These are phyloP conservation scores for Achatina immaculata DNA, from an alignment of 1,140 invertebrate genomes.

Conservation along the genomic window DNA sequence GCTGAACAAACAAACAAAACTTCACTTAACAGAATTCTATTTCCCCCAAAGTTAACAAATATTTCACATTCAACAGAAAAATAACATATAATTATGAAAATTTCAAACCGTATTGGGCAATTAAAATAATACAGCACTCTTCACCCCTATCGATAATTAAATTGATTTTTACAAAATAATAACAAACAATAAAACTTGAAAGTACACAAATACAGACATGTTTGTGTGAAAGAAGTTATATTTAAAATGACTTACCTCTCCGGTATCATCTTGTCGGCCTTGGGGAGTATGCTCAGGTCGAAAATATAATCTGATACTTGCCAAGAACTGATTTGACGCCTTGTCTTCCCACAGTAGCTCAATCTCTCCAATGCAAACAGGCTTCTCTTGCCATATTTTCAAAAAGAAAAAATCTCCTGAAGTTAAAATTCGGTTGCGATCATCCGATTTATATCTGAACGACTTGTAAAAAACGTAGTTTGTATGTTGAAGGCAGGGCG, in stretches of 20 bases:
- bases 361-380: constrained; percentile 86
- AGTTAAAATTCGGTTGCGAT: constrained; percentile 79
- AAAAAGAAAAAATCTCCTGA: constrained; percentile 93
- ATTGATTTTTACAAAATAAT: no score
- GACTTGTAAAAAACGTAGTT: constrained; percentile 94
- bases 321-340: constrained; percentile 80
- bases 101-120: no score
- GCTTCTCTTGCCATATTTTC: constrained; percentile 83
- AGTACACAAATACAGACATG: no score
- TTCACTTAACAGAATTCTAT: no score
- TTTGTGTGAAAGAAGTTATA: no score
- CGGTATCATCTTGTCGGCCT: constrained; percentile 84
- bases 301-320: constrained; percentile 90
- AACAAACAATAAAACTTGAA: no score
- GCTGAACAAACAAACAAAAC: no score
- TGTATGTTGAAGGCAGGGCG: constrained; percentile 88
- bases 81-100: no score
- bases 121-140: no score
- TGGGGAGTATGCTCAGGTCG: constrained; percentile 93
- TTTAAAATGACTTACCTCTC: constrained; percentile 91
- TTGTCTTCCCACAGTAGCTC: constrained; percentile 91
- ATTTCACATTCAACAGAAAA: no score
- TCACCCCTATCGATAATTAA: no score
- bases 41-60: no score
- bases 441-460: constrained; percentile 76